Percentiles rank a stretch among this genome's conserved stretches.
Conservation (phyloP, 64 coral and sea anemone genomes). For the Pocillopora verrucosa region DNA sequence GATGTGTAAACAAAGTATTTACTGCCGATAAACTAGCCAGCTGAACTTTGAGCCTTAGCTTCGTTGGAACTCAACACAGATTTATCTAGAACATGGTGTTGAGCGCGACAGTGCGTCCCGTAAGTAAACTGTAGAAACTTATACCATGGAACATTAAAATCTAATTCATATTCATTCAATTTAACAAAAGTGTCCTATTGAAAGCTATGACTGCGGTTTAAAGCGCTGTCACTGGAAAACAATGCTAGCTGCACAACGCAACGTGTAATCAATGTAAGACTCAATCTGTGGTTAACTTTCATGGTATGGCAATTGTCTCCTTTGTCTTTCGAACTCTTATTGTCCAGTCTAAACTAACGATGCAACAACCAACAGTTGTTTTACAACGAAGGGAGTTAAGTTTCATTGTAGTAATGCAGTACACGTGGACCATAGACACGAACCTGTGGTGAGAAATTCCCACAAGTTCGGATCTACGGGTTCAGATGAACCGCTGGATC, state of each 20-base stretch:
- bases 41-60: too few relatives aligned
- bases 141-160: background rate
- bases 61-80: too few relatives aligned
- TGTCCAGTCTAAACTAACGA: background rate
- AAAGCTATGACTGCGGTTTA: background rate
- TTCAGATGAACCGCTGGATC: background rate
- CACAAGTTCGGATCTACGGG: conserved; percentile 59
- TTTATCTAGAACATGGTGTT: too few relatives aligned
- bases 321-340: background rate
- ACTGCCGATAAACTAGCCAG: too few relatives aligned
- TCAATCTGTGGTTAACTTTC: background rate
- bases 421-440: conserved; percentile 19
- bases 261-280: background rate
- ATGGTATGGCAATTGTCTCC: background rate
- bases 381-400: background rate
- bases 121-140: background rate
- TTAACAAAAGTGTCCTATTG: background rate
- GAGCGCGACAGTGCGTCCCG: background rate
- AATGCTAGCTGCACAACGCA: background rate
- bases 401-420: background rate
- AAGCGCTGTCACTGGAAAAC: background rate
- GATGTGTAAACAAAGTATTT: too few relatives aligned
- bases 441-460: conserved; percentile 33
- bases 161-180: background rate
- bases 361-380: background rate